phyloP scores from a whole-genome alignment of 2,113 vertebrate genomes.

The Corvus moneduloides region DNA sequence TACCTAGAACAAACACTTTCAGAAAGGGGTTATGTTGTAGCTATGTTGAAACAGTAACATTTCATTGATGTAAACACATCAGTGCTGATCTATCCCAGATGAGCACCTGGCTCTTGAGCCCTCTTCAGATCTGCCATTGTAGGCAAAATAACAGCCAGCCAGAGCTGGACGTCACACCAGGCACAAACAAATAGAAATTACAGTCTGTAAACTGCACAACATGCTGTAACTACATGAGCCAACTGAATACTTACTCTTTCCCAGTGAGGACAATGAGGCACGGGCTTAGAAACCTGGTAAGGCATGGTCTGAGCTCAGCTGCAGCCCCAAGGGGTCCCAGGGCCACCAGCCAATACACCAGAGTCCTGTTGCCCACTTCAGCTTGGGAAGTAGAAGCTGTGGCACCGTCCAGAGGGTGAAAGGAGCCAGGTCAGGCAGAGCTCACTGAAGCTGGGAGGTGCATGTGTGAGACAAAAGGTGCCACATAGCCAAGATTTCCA shows the following conservation, averaged over 20 bases:
- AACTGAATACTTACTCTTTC: neutral
- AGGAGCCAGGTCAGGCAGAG: neutral
- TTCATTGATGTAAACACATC: neutral
- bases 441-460: neutral
- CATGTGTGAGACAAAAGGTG: neutral
- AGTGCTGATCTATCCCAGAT: neutral
- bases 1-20: neutral
- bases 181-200: neutral
- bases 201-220: neutral
- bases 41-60: neutral
- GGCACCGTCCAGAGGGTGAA: neutral
- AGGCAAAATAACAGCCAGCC: neutral
- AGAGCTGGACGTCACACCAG: neutral
- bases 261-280: neutral
- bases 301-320: neutral
- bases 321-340: rapidly evolving
- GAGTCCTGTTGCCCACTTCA: neutral
- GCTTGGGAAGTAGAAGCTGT: neutral
- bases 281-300: neutral
- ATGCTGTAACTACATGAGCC: neutral
- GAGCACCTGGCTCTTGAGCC: neutral
- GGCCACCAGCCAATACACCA: neutral
- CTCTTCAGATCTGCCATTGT: neutral
- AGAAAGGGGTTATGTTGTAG: neutral
- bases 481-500: neutral